These are phyloP conservation scores for Cathartes aura DNA, from an alignment of 2,113 vertebrate genomes.

Conservation along the genomic window DNA sequence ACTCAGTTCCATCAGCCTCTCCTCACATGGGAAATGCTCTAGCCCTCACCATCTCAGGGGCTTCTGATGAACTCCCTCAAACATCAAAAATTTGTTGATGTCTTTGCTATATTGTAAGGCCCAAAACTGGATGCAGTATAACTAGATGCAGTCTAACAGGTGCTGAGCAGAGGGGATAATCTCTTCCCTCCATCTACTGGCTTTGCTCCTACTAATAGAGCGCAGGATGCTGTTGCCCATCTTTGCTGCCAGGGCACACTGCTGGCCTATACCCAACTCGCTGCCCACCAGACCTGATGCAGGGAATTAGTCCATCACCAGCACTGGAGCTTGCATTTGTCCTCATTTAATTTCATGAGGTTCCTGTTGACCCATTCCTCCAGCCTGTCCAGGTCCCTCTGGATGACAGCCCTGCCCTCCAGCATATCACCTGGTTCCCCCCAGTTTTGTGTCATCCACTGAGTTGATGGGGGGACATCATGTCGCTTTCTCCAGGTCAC, in stretches of 20 bases:
- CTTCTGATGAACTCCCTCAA: not conserved
- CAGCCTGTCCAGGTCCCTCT: not conserved
- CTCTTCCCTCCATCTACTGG: not conserved
- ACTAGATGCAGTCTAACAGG: not conserved
- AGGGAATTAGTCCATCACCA: not conserved
- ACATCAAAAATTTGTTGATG: not conserved
- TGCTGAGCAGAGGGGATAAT: not conserved
- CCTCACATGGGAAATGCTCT: not conserved
- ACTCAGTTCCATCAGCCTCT: accelerated
- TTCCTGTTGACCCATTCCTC: not conserved
- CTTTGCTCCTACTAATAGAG: not conserved
- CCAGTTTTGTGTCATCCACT: not conserved
- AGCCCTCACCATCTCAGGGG: not conserved
- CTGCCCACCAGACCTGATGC: not conserved
- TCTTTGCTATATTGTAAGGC: not conserved
- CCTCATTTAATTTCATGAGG: not conserved
- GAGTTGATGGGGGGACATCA: not conserved
- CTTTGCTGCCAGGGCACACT: not conserved
- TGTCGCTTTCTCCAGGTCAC: not conserved
- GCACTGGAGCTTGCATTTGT: not conserved
- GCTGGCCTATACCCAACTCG: not conserved
- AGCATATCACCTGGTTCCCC: not conserved
- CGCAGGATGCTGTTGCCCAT: not conserved
- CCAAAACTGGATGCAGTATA: not conserved
- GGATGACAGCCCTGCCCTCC: not conserved